Evolutionary conservation across 2,113 vertebrate genomes (phyloP), one percentile per base, ranked within the genome.

Genomic region (Ellobius talpinus): DNA sequence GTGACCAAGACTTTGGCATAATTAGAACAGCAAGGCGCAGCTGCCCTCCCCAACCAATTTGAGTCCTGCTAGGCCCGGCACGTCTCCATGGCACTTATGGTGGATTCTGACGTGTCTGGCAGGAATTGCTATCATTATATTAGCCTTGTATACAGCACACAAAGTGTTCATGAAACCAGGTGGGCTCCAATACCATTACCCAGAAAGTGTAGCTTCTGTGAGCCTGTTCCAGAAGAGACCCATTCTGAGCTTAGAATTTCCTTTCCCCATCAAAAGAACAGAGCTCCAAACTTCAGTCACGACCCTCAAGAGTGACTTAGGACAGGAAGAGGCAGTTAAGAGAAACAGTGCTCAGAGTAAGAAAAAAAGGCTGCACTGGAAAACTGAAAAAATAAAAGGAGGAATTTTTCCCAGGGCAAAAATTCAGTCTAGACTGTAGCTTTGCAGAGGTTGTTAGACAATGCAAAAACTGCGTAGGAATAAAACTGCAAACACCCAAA

Each of bases 401-500:
- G 31, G 89, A 90, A 36, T 58, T 19, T 31, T 39, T 79, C 74
- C 65, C 33, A 45, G 74, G 61, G 50, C 63, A 50, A 93, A 89
- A 89, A 86, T 73, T 76, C 23, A 86, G 63, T 13, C 16, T 3
- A 63, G 24, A 55, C 63, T 42, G 12, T 13, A 26, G 55, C 31
- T 88, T 85, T 91, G 73, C 65, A 94, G 85, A 89, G 73, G 1
- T 90, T 11, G 72, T 82, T 42, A 87, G 68, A 94, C 36, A 89
- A 91, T 87, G 39, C 76, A 76, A 81, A 39, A 84, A n/a, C 39
- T 66, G 45, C 12, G 39, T 52, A 72, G n/a, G 50, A 76, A 47
- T 68, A 72, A 42, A 72, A 94, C 23, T 73, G 89, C 42, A 70
- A 79, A 74, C 55, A 23, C 61, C 50, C 39, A 77, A 45, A n/a